Percentiles rank a stretch among this genome's conserved stretches.
Evolutionary conservation across 2,797 vertebrate species (phyloP).

Genomic region (Staurois parvus): DNA sequence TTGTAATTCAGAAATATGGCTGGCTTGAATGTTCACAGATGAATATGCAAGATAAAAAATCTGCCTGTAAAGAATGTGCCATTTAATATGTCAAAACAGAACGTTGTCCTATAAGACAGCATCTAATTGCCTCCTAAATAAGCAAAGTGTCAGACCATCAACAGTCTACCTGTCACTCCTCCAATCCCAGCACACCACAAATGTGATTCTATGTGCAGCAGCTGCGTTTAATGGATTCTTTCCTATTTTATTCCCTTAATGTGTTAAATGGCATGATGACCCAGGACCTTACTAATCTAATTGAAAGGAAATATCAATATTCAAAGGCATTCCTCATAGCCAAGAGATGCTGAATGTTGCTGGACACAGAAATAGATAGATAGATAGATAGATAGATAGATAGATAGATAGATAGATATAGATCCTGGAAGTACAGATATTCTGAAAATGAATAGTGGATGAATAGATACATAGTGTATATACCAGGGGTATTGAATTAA

Average conservation of each 20-base stretch:
- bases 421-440: too few relatives aligned
- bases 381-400: constrained; percentile 19
- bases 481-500: too few relatives aligned
- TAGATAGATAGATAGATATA: not conserved
- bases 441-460: too few relatives aligned
- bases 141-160: constrained; percentile 49
- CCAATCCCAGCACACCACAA: not conserved
- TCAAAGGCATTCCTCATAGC: not conserved
- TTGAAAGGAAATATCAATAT: not conserved
- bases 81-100: constrained; percentile 53
- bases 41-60: constrained; percentile 47
- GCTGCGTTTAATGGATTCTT: not conserved
- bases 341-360: not conserved
- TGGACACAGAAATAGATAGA: not conserved
- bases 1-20: constrained; percentile 48
- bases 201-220: not conserved
- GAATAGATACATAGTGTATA: too few relatives aligned
- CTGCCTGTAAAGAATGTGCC: constrained; percentile 43
- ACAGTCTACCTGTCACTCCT: constrained; percentile 27
- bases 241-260: constrained; percentile 14
- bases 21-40: constrained; percentile 37
- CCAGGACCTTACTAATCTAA: not conserved
- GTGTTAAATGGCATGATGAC: not conserved
- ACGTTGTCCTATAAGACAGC: constrained; percentile 57
- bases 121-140: constrained; percentile 64